Evolutionary conservation across 2,888 invertebrate genomes (phyloP).

Genomic region (Tenthredo amoena): DNA sequence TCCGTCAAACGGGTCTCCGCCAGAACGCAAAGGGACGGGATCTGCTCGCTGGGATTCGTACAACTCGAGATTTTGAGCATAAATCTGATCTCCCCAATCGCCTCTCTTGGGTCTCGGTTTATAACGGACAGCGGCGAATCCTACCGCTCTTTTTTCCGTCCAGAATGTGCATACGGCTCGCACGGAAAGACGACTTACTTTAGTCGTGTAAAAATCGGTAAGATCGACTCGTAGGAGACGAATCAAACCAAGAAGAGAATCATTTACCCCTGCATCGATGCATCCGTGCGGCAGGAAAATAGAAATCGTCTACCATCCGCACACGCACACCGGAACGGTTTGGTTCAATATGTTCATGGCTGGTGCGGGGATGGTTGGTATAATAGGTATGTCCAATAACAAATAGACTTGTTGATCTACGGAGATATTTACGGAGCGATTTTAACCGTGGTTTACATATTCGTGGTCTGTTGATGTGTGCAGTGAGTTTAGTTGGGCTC

Average conservation of each 20-base stretch:
- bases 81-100: conserved; percentile 74
- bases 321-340: neutral
- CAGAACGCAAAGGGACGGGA: neutral
- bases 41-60: conserved; percentile 9
- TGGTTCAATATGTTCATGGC: neutral
- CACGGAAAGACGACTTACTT: no score
- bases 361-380: neutral
- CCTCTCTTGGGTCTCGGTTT: conserved; percentile 12
- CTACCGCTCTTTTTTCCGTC: no score
- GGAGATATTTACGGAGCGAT: conserved; percentile 59
- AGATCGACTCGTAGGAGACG: no score
- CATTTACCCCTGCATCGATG: no score
- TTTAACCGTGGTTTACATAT: conserved; percentile 58
- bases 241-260: no score
- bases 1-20: conserved; percentile 66
- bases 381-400: conserved; percentile 57
- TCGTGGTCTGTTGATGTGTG: conserved; percentile 50
- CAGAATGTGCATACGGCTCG: no score
- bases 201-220: no score
- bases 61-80: conserved; percentile 75
- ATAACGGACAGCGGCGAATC: conserved; percentile 10
- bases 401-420: conserved; percentile 58
- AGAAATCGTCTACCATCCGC: neutral
- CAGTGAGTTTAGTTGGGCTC: neutral
- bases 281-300: no score